Evolutionary conservation across 2,113 vertebrate species (phyloP).

Genomic region (Elephantulus edwardii): DNA sequence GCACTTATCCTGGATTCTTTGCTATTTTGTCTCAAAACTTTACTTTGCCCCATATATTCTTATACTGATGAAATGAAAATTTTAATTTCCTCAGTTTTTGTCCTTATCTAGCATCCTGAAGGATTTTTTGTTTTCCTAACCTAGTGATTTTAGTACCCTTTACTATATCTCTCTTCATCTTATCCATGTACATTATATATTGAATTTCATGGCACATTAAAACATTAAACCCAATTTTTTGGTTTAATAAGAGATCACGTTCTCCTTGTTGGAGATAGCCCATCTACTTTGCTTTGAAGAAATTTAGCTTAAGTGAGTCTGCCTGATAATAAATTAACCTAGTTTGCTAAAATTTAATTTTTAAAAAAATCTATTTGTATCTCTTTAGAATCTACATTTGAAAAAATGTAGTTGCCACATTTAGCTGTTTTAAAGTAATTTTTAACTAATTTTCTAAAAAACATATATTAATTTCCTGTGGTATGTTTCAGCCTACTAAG

Average conservation of each 20-base stretch:
- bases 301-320: not conserved
- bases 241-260: not conserved
- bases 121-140: not conserved
- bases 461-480: not conserved
- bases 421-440: not conserved
- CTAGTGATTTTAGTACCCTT: not conserved
- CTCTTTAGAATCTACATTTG: not conserved
- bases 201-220: not conserved
- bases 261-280: not conserved
- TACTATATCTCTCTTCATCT: not conserved
- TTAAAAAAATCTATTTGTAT: not conserved
- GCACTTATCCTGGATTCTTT: not conserved
- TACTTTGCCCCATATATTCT: not conserved
- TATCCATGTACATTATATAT: not conserved
- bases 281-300: not conserved
- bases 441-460: constrained; percentile 11
- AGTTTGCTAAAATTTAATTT: not conserved
- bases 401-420: not conserved
- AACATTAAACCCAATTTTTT: not conserved
- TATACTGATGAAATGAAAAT: not conserved
- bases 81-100: not conserved
- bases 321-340: not conserved
- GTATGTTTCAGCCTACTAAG: constrained; percentile 29
- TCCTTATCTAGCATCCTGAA: not conserved
- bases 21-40: not conserved